Evolutionary conservation across 2,888 invertebrate genomes (phyloP).

Genomic region (Ennomos fuscantarius): DNA sequence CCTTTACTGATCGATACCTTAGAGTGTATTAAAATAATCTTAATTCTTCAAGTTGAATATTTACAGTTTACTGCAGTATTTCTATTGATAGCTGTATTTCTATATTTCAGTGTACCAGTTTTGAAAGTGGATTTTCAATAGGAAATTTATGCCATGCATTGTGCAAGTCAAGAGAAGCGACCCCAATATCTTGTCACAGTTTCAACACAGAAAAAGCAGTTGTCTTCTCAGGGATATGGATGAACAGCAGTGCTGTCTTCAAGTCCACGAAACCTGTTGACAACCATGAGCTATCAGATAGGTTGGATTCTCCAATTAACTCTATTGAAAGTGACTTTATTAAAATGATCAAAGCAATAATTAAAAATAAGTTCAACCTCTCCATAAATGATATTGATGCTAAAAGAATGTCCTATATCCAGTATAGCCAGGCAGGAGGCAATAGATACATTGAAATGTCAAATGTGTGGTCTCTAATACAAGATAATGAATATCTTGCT

Average conservation of each 20-base stretch:
- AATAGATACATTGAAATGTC: slow-evolving; percentile 82
- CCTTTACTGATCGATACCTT: too few species aligned
- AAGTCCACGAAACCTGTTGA: slow-evolving; percentile 76
- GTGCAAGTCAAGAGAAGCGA: slow-evolving; percentile 82
- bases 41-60: too few species aligned
- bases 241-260: slow-evolving; percentile 84
- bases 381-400: slow-evolving; percentile 77
- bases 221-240: slow-evolving; percentile 86
- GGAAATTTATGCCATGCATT: slow-evolving; percentile 87
- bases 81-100: not conserved
- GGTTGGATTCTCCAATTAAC: slow-evolving; percentile 65
- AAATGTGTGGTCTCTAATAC: slow-evolving; percentile 86
- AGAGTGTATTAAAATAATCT: too few species aligned
- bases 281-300: slow-evolving; percentile 69
- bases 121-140: slow-evolving; percentile 80
- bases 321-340: slow-evolving; percentile 82
- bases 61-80: too few species aligned
- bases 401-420: slow-evolving; percentile 71
- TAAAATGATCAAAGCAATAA: slow-evolving; percentile 77
- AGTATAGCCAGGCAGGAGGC: slow-evolving; percentile 66
- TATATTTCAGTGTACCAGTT: slow-evolving; percentile 82
- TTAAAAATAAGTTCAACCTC: slow-evolving; percentile 82
- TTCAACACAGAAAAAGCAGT: slow-evolving; percentile 86
- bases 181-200: slow-evolving; percentile 84
- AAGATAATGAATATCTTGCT: slow-evolving; percentile 88